Evolutionary conservation across 1,140 invertebrate genomes (phyloP).

Genomic region (Ceratitis capitata): DNA sequence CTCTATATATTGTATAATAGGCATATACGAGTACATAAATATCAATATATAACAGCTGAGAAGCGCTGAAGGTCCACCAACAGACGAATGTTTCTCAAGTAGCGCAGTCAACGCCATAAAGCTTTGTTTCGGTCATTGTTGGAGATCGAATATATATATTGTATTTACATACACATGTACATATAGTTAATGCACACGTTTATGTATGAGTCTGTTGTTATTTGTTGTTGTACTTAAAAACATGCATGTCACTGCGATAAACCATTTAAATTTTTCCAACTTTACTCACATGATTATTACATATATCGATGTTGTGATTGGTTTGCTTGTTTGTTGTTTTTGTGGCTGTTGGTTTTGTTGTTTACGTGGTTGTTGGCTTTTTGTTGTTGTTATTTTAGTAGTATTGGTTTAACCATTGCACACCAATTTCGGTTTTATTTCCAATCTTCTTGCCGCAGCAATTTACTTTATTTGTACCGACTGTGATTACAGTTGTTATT

Average conservation of each 20-base stretch:
- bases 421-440: conserved; percentile 33
- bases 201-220: not conserved
- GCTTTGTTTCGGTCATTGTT: not conserved
- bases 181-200: not conserved
- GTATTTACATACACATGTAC: too few relatives aligned
- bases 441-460: not conserved
- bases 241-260: not conserved
- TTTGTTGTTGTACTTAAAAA: not conserved
- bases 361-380: not conserved
- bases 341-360: not conserved
- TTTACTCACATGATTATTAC: not conserved
- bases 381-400: not conserved
- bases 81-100: not conserved
- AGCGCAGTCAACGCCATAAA: not conserved
- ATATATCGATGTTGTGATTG: not conserved
- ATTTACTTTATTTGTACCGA: conserved; percentile 14
- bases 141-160: too few relatives aligned
- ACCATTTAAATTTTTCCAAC: conserved; percentile 4
- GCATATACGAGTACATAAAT: not conserved
- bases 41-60: not conserved
- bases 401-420: conserved; percentile 21
- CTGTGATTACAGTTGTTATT: not conserved
- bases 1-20: too few relatives aligned
- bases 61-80: not conserved
- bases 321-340: not conserved